phyloP scores from a whole-genome alignment of 2,797 vertebrate genomes.

The Threskiornis aethiopicus region DNA sequence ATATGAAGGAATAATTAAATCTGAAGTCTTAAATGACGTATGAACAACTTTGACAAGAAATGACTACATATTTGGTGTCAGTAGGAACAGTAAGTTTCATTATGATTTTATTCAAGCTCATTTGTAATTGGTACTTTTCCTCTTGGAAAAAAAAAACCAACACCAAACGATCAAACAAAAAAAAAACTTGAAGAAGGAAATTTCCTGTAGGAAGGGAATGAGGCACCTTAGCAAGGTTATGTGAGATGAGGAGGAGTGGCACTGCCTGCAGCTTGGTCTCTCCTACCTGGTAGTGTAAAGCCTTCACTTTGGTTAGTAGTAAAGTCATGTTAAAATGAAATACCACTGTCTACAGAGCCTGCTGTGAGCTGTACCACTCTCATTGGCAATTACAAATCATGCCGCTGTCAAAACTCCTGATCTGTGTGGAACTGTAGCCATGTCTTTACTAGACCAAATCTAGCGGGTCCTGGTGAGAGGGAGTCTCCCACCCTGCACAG shows the following conservation, averaged over 20 bases:
- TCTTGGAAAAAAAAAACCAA: neutral
- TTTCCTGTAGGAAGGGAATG: neutral
- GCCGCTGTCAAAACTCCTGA: neutral
- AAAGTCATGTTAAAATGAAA: neutral
- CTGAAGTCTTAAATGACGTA: neutral
- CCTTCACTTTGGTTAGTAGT: neutral
- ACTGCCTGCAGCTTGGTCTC: neutral
- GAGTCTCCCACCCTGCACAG: rapidly evolving
- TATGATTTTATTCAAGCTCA: neutral
- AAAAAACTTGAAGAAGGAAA: neutral
- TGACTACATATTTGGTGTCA: neutral
- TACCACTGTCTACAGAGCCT: neutral
- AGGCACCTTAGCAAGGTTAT: neutral
- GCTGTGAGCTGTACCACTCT: rapidly evolving
- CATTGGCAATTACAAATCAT: neutral
- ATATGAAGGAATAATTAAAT: neutral
- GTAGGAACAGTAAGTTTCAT: neutral
- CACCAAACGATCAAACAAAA: too few relatives aligned
- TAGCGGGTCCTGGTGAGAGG: neutral
- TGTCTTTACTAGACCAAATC: neutral
- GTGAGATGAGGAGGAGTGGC: neutral
- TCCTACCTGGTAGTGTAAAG: neutral
- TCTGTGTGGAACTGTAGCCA: neutral
- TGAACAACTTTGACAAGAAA: neutral
- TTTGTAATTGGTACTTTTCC: neutral